Conservation (phyloP, 2,888 invertebrate genomes). For the Acrobasis suavella region DNA sequence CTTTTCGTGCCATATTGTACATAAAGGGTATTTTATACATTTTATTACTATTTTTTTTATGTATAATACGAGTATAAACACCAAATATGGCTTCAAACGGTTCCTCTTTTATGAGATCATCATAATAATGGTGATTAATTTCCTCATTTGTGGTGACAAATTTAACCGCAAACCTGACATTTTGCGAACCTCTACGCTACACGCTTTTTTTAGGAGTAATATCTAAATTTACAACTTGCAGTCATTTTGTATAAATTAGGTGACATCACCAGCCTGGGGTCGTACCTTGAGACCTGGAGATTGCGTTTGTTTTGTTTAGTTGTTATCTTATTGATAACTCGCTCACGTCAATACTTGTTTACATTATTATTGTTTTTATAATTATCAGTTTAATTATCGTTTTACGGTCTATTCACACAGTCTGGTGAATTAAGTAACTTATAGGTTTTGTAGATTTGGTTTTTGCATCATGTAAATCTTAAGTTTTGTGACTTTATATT, state of each 20-base stretch:
- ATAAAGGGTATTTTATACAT: too few relatives aligned
- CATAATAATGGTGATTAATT: background rate
- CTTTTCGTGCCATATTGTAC: too few relatives aligned
- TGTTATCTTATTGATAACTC: slow-evolving; percentile 44
- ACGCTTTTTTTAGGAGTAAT: slow-evolving; percentile 13
- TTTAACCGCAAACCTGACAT: slow-evolving; percentile 3
- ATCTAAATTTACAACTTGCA: slow-evolving; percentile 7
- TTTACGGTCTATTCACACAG: background rate
- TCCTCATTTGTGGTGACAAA: slow-evolving; percentile 7
- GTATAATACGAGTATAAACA: background rate
- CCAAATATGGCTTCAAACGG: background rate
- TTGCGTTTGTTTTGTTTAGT: slow-evolving; percentile 39
- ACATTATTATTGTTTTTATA: slow-evolving; percentile 38
- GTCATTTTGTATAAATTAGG: slow-evolving; percentile 10
- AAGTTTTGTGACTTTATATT: too few relatives aligned
- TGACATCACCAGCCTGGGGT: slow-evolving; percentile 37
- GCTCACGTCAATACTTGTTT: slow-evolving; percentile 58
- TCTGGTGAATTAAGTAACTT: background rate
- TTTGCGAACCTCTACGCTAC: background rate
- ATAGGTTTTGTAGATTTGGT: background rate
- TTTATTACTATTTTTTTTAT: too few relatives aligned
- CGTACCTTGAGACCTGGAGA: slow-evolving; percentile 26
- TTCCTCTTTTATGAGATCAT: background rate
- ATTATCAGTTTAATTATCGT: slow-evolving; percentile 7
- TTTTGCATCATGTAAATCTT: too few relatives aligned